phyloP scores from a whole-genome alignment of 2,113 vertebrate genomes.

The Notothenia rossii region DNA sequence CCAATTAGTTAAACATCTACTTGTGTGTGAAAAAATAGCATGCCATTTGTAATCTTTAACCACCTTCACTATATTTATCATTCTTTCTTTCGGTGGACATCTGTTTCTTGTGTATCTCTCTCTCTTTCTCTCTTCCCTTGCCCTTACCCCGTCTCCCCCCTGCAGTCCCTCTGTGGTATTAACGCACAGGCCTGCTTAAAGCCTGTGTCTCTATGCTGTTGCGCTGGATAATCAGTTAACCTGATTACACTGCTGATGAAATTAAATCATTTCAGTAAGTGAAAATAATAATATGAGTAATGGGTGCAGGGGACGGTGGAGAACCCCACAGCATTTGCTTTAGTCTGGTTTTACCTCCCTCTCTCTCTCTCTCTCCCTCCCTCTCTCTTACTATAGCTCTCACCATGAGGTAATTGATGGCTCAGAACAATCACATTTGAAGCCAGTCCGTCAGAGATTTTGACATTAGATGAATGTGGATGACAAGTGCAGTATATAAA shows the following conservation, averaged over 20 bases:
- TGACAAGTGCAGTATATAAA: conserved; percentile 12
- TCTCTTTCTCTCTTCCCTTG: not conserved
- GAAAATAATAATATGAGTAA: conserved; percentile 84
- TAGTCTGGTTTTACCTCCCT: conserved; percentile 44
- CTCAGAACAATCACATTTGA: conserved; percentile 33
- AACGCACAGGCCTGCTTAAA: conserved; percentile 69
- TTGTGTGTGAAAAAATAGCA: conserved; percentile 7
- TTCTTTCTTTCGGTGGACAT: not conserved
- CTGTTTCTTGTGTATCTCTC: not conserved
- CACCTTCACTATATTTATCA: conserved; percentile 22
- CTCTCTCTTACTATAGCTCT: conserved; percentile 20
- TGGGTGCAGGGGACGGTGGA: conserved; percentile 58
- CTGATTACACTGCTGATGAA: conserved; percentile 83
- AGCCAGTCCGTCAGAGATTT: conserved; percentile 20
- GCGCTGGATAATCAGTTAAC: conserved; percentile 81
- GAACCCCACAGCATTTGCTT: conserved; percentile 59
- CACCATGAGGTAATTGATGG: conserved; percentile 31
- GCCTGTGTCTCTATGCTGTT: conserved; percentile 65
- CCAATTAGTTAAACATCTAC: conserved; percentile 59
- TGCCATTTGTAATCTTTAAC: conserved; percentile 4
- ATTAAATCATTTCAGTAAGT: conserved; percentile 84
- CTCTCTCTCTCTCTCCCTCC: conserved; percentile 3
- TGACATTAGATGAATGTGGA: conserved; percentile 42
- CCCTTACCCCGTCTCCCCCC: conserved; percentile 17
- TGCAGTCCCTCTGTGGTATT: conserved; percentile 56